phyloP scores from a whole-genome alignment of 1,140 invertebrate genomes.

The Solenopsis invicta region DNA sequence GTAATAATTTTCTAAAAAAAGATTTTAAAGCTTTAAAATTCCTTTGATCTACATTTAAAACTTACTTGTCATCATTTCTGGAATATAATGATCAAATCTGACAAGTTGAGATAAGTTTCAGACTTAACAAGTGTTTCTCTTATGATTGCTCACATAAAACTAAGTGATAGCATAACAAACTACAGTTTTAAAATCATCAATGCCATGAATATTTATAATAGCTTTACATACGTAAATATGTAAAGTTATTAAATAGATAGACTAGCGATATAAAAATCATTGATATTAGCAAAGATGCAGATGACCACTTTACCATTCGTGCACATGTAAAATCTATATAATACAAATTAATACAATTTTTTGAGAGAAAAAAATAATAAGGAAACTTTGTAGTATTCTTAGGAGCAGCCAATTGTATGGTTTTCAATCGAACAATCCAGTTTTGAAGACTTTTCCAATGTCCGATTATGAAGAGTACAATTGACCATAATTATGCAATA shows the following conservation, averaged over 20 bases:
- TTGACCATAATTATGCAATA: too few species aligned
- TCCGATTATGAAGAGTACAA: too few species aligned
- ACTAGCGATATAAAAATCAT: not conserved
- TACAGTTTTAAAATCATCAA: not conserved
- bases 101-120: not conserved
- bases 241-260: too few species aligned
- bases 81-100: not conserved
- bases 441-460: too few species aligned
- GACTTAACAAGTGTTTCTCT: not conserved
- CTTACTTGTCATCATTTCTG: not conserved
- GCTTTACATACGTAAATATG: too few species aligned
- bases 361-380: not conserved
- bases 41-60: not conserved
- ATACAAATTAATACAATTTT: not conserved
- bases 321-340: slow-evolving; percentile 27
- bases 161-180: not conserved
- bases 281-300: not conserved
- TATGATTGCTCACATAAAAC: not conserved
- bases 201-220: not conserved
- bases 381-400: not conserved
- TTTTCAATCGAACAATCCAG: too few species aligned
- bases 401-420: too few species aligned
- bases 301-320: not conserved
- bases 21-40: not conserved
- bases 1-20: not conserved